A percentile compares a stretch with the other conserved stretches of the same genome.
phyloP scores from a whole-genome alignment of 2,113 vertebrate genomes.

The Corapipo altera region DNA sequence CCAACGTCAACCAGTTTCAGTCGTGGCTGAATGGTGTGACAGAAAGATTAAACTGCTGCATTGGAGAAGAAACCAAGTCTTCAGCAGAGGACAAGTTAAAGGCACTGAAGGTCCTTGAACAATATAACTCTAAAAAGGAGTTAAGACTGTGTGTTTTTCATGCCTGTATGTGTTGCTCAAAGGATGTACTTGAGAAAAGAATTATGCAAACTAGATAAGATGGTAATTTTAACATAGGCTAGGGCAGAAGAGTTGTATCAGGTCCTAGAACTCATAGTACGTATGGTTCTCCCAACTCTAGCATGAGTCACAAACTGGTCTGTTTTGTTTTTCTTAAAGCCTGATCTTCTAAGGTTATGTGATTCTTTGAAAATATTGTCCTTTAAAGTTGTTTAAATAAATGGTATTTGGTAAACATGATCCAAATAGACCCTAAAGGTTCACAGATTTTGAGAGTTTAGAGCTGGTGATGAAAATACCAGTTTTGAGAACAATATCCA shows the following conservation, averaged over 20 bases:
- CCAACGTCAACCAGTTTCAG: conserved; percentile 76
- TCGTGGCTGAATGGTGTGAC: conserved; percentile 81
- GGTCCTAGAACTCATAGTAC: background rate
- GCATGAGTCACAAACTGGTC: background rate
- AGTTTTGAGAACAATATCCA: background rate
- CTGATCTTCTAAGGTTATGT: background rate
- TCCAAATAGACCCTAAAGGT: background rate
- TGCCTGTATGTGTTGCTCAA: background rate
- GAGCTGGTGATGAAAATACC: background rate
- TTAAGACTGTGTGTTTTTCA: background rate
- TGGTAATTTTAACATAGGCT: background rate
- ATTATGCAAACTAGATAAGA: background rate
- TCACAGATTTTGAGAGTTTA: background rate
- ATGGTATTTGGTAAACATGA: background rate
- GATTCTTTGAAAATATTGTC: background rate
- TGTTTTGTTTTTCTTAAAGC: background rate
- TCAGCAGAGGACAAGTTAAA: conserved; percentile 70
- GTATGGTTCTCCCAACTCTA: background rate
- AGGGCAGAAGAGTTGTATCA: background rate
- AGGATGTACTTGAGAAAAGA: background rate
- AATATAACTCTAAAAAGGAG: background rate
- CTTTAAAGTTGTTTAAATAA: background rate
- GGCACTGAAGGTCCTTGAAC: conserved; percentile 78
- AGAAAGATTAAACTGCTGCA: conserved; percentile 78
- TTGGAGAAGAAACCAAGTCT: conserved; percentile 25